A percentile compares a stretch with the other conserved stretches of the same genome.
phyloP scores from a whole-genome alignment of 2,113 vertebrate genomes.

The Ptilonorhynchus violaceus region DNA sequence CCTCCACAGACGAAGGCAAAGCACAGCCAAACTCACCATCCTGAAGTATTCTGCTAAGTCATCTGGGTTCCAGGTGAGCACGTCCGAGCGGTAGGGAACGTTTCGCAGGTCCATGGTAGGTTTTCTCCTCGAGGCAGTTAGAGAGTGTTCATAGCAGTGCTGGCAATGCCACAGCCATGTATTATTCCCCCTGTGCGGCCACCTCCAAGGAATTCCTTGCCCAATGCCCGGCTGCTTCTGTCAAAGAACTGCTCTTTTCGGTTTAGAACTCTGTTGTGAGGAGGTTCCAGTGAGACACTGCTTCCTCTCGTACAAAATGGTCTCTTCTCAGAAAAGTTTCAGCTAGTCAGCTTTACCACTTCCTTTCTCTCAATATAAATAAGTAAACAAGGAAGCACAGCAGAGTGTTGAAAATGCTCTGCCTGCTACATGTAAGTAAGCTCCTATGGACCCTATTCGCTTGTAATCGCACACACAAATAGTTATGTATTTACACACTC shows the following conservation, averaged over 20 bases:
- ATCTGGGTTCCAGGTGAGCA: conserved; percentile 80
- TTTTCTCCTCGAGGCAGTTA: background rate
- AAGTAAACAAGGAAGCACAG: conserved; percentile 77
- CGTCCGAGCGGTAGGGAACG: conserved; percentile 80
- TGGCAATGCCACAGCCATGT: background rate
- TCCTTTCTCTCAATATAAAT: conserved; percentile 77
- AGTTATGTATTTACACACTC: background rate
- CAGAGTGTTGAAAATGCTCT: background rate
- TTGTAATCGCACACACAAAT: background rate
- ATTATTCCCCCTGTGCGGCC: background rate
- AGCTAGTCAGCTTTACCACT: conserved; percentile 78
- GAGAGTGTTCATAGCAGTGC: background rate
- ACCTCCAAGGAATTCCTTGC: background rate
- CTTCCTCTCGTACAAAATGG: conserved; percentile 73
- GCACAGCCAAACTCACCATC: conserved; percentile 58
- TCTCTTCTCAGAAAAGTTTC: conserved; percentile 77
- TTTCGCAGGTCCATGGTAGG: conserved; percentile 78
- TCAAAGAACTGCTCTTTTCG: background rate
- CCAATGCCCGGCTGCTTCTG: background rate
- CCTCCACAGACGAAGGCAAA: background rate
- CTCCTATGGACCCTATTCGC: background rate
- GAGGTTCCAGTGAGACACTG: conserved; percentile 38
- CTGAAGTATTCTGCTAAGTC: conserved; percentile 84
- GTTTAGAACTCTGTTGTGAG: background rate
- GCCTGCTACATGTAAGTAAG: background rate